Percentiles rank a stretch among this genome's conserved stretches.
These are phyloP conservation scores for Sparus aurata DNA, from an alignment of 2,797 vertebrate species.

Conservation along the genomic window DNA sequence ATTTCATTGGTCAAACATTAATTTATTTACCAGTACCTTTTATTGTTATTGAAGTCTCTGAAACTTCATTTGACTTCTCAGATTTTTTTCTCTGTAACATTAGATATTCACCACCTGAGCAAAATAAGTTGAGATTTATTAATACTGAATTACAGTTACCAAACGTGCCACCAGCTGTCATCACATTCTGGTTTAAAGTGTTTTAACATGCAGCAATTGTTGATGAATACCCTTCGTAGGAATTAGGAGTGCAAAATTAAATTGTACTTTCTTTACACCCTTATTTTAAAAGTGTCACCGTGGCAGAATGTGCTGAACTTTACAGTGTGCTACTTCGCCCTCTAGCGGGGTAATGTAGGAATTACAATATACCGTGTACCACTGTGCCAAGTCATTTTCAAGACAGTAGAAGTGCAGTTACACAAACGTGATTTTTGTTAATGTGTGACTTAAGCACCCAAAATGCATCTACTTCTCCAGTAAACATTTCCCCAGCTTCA, in stretches of 20 bases:
- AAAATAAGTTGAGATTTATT: background rate
- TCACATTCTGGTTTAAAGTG: background rate
- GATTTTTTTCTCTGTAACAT: background rate
- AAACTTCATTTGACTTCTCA: background rate
- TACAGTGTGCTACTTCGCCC: conserved; percentile 34
- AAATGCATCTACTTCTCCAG: conserved; percentile 5
- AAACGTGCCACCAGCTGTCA: background rate
- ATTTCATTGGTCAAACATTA: too few relatives aligned
- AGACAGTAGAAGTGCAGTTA: background rate
- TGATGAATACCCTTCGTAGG: background rate
- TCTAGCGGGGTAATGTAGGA: conserved; percentile 51
- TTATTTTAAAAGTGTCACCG: too few relatives aligned
- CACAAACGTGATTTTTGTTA: background rate
- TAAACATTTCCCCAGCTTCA: conserved; percentile 22
- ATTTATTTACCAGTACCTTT: too few relatives aligned
- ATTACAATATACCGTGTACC: conserved; percentile 24
- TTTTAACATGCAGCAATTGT: background rate
- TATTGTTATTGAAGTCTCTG: too few relatives aligned
- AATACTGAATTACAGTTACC: too few relatives aligned
- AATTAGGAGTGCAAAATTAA: too few relatives aligned
- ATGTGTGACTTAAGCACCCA: background rate
- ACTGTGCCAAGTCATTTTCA: background rate
- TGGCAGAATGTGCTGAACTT: background rate
- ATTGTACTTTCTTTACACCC: too few relatives aligned
- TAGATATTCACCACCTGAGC: background rate